These are phyloP conservation scores for Xenentodon cancila DNA, from an alignment of 2,797 vertebrate species.

Conservation along the genomic window DNA sequence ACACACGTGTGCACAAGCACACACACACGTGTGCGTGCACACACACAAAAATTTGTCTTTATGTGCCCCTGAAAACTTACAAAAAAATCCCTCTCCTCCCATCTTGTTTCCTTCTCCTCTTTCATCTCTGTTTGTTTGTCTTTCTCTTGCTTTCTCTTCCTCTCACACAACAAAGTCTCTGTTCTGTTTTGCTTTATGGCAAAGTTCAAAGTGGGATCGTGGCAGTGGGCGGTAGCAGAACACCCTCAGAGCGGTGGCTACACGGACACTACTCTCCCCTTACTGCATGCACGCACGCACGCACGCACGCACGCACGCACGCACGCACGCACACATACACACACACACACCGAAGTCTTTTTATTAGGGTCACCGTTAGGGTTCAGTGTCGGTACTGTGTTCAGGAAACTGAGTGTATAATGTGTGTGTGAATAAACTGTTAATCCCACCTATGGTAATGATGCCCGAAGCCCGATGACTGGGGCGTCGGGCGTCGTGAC, in stretches of 20 bases:
- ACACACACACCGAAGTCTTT: no score
- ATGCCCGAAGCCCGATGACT: no score
- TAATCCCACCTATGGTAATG: no score
- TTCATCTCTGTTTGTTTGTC: slow-evolving; percentile 41
- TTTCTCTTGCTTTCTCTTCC: background rate
- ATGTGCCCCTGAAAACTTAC: slow-evolving; percentile 28
- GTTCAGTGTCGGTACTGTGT: no score
- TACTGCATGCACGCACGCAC: slow-evolving; percentile 9
- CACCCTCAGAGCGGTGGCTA: slow-evolving; percentile 10
- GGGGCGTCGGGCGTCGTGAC: no score
- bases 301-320: slow-evolving; percentile 13
- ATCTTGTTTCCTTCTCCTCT: slow-evolving; percentile 7
- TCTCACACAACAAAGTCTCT: slow-evolving; percentile 33
- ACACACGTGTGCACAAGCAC: no score
- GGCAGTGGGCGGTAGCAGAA: slow-evolving; percentile 48
- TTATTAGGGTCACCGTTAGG: no score
- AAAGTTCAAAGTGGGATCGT: slow-evolving; percentile 56
- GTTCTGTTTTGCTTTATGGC: slow-evolving; percentile 33
- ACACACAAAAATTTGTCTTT: background rate
- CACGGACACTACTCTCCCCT: slow-evolving; percentile 40
- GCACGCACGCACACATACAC: no score
- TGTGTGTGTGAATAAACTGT: no score
- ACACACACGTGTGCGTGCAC: background rate
- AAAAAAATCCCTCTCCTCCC: slow-evolving; percentile 12
- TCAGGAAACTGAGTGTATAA: no score